Evolutionary conservation across 2,797 vertebrate species (phyloP).

Genomic region (Bradypus variegatus): DNA sequence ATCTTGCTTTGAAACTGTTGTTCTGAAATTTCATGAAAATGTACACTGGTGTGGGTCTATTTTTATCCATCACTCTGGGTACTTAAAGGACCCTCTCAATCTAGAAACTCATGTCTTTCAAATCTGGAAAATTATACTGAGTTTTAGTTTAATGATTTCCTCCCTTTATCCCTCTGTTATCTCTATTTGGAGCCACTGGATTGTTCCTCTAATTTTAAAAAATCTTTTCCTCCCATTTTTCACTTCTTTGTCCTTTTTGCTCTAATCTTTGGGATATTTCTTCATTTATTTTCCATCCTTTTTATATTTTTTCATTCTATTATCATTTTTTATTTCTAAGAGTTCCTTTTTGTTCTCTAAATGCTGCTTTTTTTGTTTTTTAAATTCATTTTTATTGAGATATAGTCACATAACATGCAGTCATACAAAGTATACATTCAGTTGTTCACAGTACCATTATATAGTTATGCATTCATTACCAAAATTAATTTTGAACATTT

Average conservation of each 20-base stretch:
- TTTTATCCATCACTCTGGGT: not conserved
- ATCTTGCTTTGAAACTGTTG: not conserved
- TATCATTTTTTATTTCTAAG: not conserved
- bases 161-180: not conserved
- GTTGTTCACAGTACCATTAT: too few relatives aligned
- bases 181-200: not conserved
- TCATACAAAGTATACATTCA: too few relatives aligned
- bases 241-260: not conserved
- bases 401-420: too few relatives aligned
- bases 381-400: too few relatives aligned
- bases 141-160: not conserved
- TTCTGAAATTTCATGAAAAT: constrained; percentile 5
- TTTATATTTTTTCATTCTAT: not conserved
- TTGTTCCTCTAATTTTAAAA: not conserved
- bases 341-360: not conserved
- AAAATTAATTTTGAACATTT: too few relatives aligned
- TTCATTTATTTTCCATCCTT: not conserved
- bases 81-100: not conserved
- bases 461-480: too few relatives aligned
- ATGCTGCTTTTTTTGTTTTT: not conserved
- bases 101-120: not conserved
- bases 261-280: not conserved
- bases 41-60: not conserved
- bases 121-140: not conserved
- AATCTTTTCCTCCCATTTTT: not conserved